A percentile compares a stretch with the other conserved stretches of the same genome.
Evolutionary conservation across 1,140 invertebrate species (phyloP).

Genomic region (Scaptomyza montana): DNA sequence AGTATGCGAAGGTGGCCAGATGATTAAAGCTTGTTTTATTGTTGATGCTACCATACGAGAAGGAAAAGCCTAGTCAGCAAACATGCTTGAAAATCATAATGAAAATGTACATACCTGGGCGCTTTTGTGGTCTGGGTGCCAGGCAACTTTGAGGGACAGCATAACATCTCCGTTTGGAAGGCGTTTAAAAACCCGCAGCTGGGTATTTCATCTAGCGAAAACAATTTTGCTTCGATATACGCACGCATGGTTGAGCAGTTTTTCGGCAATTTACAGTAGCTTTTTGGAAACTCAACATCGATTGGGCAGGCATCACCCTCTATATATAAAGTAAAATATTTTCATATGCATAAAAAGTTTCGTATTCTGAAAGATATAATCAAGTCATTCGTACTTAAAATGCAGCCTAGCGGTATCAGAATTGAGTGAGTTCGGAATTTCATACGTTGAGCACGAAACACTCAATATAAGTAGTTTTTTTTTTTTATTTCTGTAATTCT

Average conservation of each 20-base stretch:
- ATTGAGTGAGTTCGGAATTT: too few relatives aligned
- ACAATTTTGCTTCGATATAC: neutral
- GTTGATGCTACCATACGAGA: neutral
- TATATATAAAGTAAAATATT: neutral
- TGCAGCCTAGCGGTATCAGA: too few relatives aligned
- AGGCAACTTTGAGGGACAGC: neutral
- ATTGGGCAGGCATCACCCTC: neutral
- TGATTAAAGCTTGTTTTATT: neutral
- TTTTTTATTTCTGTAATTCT: too few relatives aligned
- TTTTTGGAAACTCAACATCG: neutral
- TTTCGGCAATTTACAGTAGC: neutral
- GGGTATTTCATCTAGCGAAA: neutral
- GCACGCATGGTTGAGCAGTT: neutral
- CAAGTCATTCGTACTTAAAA: too few relatives aligned
- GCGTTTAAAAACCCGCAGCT: neutral
- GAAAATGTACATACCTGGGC: neutral
- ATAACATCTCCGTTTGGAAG: neutral
- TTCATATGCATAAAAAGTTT: neutral
- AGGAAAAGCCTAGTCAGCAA: neutral
- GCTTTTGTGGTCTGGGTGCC: too few relatives aligned
- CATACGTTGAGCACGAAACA: too few relatives aligned
- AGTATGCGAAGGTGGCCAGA: slow-evolving; percentile 6
- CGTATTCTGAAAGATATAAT: neutral
- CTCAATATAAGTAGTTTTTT: too few relatives aligned
- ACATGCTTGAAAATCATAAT: too few relatives aligned